phyloP scores from a whole-genome alignment of 2,797 vertebrate species.

The Chromis chromis region DNA sequence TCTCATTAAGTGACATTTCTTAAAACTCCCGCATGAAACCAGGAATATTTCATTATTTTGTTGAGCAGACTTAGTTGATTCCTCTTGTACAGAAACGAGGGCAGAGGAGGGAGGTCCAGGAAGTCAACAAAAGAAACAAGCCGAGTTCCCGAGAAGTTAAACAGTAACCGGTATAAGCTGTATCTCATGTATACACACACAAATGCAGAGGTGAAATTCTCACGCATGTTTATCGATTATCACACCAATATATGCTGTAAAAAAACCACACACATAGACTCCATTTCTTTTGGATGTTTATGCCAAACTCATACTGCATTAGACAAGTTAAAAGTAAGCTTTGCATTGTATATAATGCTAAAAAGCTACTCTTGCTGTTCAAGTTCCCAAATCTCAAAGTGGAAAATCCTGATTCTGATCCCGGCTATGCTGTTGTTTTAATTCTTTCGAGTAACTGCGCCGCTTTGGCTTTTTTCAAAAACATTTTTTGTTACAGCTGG shows the following conservation, averaged over 20 bases:
- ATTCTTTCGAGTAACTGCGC: no score
- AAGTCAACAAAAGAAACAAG: slow-evolving; percentile 4
- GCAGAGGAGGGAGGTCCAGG: no score
- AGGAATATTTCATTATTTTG: no score
- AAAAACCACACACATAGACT: background rate
- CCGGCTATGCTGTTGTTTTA: no score
- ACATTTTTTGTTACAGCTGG: background rate
- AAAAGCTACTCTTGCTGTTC: background rate
- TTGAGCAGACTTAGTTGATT: no score
- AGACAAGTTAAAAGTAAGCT: background rate
- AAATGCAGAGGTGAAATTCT: background rate
- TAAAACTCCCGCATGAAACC: no score
- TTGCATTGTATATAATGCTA: background rate
- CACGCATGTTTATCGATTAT: background rate
- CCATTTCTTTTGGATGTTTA: background rate
- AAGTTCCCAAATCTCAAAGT: no score
- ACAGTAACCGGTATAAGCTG: background rate
- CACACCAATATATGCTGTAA: background rate
- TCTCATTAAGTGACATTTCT: no score
- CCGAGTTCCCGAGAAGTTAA: slow-evolving; percentile 8
- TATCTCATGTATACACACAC: background rate
- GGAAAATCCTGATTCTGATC: no score
- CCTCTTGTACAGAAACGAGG: no score
- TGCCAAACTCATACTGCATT: background rate
- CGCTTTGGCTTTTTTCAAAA: background rate